Percentiles rank a stretch among this genome's conserved stretches.
Evolutionary conservation across 37 sponge, comb jelly and placozoan genomes (phyloP).

Genomic region (Crambe crambe): DNA sequence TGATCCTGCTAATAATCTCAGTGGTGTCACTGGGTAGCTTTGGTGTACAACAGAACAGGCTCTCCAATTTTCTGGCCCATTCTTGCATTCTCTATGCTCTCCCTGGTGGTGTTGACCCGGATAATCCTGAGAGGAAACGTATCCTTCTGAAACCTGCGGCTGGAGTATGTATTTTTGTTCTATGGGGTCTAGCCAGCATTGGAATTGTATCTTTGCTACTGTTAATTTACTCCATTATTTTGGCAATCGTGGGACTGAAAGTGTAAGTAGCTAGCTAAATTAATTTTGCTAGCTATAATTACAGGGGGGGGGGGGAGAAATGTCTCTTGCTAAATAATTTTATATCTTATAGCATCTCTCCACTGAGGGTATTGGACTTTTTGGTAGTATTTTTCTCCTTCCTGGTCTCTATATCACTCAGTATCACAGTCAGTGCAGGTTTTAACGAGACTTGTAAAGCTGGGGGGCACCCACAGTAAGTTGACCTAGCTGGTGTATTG

Average conservation of each 20-base stretch:
- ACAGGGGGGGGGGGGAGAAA: background rate
- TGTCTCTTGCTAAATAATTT: too few species aligned
- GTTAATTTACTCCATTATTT: background rate
- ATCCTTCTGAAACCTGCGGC: background rate
- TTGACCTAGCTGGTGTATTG: too few species aligned
- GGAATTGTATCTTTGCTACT: background rate
- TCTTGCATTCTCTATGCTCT: constrained; percentile 20
- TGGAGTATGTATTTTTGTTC: background rate
- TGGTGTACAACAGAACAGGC: background rate
- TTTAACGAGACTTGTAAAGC: too few species aligned
- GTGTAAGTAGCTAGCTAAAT: constrained; percentile 10
- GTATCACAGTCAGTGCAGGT: too few species aligned
- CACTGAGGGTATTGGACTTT: too few species aligned
- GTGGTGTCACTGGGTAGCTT: constrained; percentile 9
- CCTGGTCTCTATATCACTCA: too few species aligned
- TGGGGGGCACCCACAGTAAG: too few species aligned
- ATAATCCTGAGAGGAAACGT: background rate
- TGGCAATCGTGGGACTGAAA: constrained; percentile 1
- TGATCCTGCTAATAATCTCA: background rate
- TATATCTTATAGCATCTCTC: too few species aligned
- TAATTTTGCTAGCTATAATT: background rate
- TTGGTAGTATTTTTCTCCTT: too few species aligned
- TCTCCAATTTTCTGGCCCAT: too few species aligned
- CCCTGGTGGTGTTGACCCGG: background rate
- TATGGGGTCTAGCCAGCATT: constrained; percentile 5